Percentiles rank a stretch among this genome's conserved stretches.
phyloP scores from a whole-genome alignment of 2,113 vertebrate species.

The Carlito syrichta region DNA sequence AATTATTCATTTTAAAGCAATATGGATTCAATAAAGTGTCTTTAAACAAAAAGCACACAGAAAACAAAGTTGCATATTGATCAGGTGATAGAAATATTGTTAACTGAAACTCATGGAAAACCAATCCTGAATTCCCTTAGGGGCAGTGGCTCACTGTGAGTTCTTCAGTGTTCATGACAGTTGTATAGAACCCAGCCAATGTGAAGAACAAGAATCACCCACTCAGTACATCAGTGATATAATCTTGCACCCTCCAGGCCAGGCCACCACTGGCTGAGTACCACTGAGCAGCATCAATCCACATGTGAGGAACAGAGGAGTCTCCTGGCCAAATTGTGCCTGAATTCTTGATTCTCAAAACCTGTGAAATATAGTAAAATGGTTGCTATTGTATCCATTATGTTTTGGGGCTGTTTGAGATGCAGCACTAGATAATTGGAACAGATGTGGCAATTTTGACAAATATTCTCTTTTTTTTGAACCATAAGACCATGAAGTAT shows the following conservation, averaged over 20 bases:
- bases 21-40: neutral
- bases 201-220: rapidly evolving
- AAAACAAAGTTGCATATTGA: neutral
- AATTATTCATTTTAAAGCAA: neutral
- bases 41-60: neutral
- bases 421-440: rapidly evolving
- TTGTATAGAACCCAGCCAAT: rapidly evolving
- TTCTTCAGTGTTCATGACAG: neutral
- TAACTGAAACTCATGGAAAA: rapidly evolving
- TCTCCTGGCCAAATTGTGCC: too few relatives aligned
- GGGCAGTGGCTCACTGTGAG: rapidly evolving
- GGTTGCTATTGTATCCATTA: too few relatives aligned
- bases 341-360: neutral
- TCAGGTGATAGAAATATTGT: too few relatives aligned
- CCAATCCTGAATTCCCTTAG: neutral
- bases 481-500: too few relatives aligned
- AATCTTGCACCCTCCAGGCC: neutral
- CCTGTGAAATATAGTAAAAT: rapidly evolving
- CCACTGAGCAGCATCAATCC: too few relatives aligned
- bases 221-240: neutral
- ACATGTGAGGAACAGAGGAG: rapidly evolving
- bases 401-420: too few relatives aligned
- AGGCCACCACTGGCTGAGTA: neutral
- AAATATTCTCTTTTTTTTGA: neutral
- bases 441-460: neutral